A percentile compares a stretch with the other conserved stretches of the same genome.
Conservation (phyloP, 2,797 vertebrate species). For the Garrulus glandarius region DNA sequence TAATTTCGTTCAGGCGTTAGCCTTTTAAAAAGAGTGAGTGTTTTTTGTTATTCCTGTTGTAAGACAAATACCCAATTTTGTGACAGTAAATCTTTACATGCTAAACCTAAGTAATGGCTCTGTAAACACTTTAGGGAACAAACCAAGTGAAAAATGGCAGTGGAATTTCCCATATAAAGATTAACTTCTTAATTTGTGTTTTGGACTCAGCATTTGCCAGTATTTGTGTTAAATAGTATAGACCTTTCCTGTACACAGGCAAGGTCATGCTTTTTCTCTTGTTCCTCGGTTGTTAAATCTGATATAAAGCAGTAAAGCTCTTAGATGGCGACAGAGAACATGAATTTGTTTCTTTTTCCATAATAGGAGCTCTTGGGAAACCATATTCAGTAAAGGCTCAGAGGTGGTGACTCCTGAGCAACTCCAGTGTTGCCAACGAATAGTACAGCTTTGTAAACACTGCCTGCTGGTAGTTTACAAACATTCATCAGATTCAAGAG, state of each 20-base stretch:
- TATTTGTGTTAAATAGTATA: neutral
- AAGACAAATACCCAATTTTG: neutral
- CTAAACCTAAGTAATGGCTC: neutral
- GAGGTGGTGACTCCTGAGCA: slow-evolving; percentile 89
- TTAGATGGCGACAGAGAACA: slow-evolving; percentile 7
- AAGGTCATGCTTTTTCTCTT: slow-evolving; percentile 23
- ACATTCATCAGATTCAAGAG: slow-evolving; percentile 87
- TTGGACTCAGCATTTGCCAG: slow-evolving; percentile 26
- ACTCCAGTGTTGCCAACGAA: slow-evolving; percentile 90
- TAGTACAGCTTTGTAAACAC: slow-evolving; percentile 94
- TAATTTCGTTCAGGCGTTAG: neutral
- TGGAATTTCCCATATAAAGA: slow-evolving; percentile 24
- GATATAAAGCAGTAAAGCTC: slow-evolving; percentile 32
- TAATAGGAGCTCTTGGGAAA: slow-evolving; percentile 91
- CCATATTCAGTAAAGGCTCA: slow-evolving; percentile 88
- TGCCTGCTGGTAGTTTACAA: slow-evolving; percentile 97
- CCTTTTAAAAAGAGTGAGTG: neutral
- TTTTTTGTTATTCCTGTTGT: neutral
- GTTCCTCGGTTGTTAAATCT: slow-evolving; percentile 18
- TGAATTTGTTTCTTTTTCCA: slow-evolving; percentile 58
- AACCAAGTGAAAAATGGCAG: neutral
- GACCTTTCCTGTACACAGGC: neutral
- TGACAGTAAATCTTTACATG: neutral
- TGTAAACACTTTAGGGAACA: neutral
- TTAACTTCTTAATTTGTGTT: slow-evolving; percentile 35